Percentiles rank a stretch among this genome's conserved stretches.
Evolutionary conservation across 2,888 invertebrate species (phyloP).

Genomic region (Venustoraphidia nigricollis): DNA sequence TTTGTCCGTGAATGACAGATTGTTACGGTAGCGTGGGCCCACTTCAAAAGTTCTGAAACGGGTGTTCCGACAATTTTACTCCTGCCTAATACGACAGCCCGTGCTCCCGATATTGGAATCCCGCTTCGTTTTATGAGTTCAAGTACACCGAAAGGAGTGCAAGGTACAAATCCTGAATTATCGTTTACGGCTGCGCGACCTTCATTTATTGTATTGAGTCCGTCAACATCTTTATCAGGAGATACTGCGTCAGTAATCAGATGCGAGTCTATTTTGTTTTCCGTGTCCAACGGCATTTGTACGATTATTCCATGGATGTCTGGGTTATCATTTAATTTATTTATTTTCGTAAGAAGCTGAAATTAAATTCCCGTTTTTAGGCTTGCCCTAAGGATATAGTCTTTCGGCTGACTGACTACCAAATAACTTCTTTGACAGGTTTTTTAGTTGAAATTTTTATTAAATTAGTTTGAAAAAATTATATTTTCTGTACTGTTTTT

Average conservation of each 20-base stretch:
- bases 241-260: conserved; percentile 75
- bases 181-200: conserved; percentile 85
- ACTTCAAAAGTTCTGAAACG: conserved; percentile 82
- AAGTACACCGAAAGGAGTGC: conserved; percentile 91
- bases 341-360: conserved; percentile 52
- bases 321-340: conserved; percentile 67
- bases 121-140: conserved; percentile 78
- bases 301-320: conserved; percentile 89
- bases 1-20: conserved; percentile 91
- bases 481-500: too few relatives aligned
- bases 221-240: conserved; percentile 89
- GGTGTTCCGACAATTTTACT: conserved; percentile 98
- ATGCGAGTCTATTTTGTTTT: conserved; percentile 69
- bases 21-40: conserved; percentile 95
- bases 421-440: too few relatives aligned
- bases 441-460: too few relatives aligned
- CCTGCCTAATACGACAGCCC: conserved; percentile 87
- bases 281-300: conserved; percentile 86
- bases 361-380: conserved; percentile 11
- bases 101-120: conserved; percentile 60
- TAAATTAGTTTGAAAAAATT: too few relatives aligned
- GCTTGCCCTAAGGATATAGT: too few relatives aligned
- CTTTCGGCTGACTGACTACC: too few relatives aligned
- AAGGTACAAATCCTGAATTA: conserved; percentile 79
- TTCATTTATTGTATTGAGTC: conserved; percentile 84